Evolutionary conservation across 2,113 vertebrate species (phyloP), one percentile per base, ranked within the genome.

Genomic region (Cochlearius cochlearius): DNA sequence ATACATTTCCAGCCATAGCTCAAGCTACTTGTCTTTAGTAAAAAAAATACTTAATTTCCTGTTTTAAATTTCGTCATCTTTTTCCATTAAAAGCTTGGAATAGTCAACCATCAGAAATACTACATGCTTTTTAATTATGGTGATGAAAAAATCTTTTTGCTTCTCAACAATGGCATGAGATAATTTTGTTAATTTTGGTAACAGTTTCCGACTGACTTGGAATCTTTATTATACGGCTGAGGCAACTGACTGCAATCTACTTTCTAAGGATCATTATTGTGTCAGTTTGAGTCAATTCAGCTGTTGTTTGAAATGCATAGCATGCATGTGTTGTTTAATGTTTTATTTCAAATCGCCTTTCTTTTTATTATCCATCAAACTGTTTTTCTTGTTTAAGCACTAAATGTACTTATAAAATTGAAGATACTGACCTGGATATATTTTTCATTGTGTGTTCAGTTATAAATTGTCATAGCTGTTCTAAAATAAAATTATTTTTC

Each of bases 201-300:
- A 64, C 15, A 49, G n/a, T 47, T 95, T 92, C 66, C 36, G 69
- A 91, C 21, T 82, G 73, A 76, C 50, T 68, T 69, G 45, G 62
- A 79, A 68, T 84, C 39, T 86, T 92, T 74, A 89, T 94, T 72
- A 87, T n/a, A 69, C 1, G 22, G 27, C 84, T 97, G 94, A 97
- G 80, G 89, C 66, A 94, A 96, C 50, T 50, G 75, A 67, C 56
- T 74, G 92, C 68, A 92, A 81, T 90, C 69, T 66, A 56, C 52
- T 69, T 73, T 64, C 52, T 84, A 62, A 79, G 66, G 76, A 84
- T 76, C 58, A 45, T 87, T 94, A 85, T 15, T 69, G 49, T 92
- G 69, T 87, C 89, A 94, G 32, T 52, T 92, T 80, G 55, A 96
- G 67, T 15, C 72, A 83, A 87, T 78, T 92, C 89, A 96, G 76